Evolutionary conservation across 2,888 invertebrate genomes (phyloP), one percentile per base, ranked within the genome.

Genomic region (Agrotis exclamationis): DNA sequence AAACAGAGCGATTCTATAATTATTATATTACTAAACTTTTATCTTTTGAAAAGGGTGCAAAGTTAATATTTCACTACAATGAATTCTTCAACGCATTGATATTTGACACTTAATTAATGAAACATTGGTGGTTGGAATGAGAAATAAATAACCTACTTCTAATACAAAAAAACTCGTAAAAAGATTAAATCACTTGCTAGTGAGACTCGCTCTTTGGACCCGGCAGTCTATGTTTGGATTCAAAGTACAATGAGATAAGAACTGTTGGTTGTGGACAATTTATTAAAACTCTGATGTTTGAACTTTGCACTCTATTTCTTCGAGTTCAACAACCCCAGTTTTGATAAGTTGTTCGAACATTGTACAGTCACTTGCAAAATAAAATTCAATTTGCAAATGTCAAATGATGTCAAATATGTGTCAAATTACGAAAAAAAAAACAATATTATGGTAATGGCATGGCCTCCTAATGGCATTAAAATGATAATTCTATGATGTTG

Each of bases 1-100:
- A 89, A 90, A 79, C 64, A 3, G 13, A 57, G 5, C 20, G 11
- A 20, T n/a, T 63, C 18, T 14, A 44, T 11, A n/a, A n/a, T n/a
- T n/a, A n/a, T n/a, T n/a, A n/a, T 58, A 48, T 14, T 18, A 54
- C 0, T 28, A n/a, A n/a, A n/a, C 16, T 53, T 53, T 24, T n/a
- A 22, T 16, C 1, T 16, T 44, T 11, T 13, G 0, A 4, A 47
- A 70, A 45, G 50, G 33, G 4, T 28, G 18, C 13, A 53, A 48
- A 48, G 28, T 33, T 56, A 18, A 22, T 39, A 4, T 20, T 47
- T 22, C 22, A 44, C 13, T 20, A 14, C 13, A 1, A 0, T 6
- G n/a, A 2, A 50, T 24, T 14, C 50, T 6, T 33, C 18, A 3
- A 28, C 1, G 14, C 13, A n/a, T 24, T 18, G 5, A 70, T 20